These are phyloP conservation scores for Oscheius sp. DNA, from an alignment of 2,888 invertebrate species.

Conservation along the genomic window DNA sequence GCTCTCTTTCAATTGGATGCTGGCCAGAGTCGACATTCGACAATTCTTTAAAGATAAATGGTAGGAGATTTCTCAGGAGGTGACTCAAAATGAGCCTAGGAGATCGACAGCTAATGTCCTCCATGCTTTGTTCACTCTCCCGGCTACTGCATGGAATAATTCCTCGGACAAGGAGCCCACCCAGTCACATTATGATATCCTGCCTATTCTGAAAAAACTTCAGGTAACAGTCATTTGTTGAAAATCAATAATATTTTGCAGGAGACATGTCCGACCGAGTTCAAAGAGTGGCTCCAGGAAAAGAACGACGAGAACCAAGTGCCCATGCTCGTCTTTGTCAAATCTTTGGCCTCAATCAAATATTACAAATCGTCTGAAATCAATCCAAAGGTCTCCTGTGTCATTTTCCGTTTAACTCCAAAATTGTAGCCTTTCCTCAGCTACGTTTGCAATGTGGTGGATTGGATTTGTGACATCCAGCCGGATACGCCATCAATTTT, in stretches of 20 bases:
- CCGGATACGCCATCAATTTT: conserved; percentile 7
- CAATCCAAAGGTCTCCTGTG: not conserved
- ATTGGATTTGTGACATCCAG: conserved; percentile 15
- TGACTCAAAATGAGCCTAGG: conserved; percentile 8
- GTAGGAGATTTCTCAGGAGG: too few species aligned
- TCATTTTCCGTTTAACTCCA: not conserved
- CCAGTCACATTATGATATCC: conserved; percentile 42
- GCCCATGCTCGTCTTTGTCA: not conserved
- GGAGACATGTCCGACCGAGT: not conserved
- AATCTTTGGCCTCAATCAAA: not conserved
- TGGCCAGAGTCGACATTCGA: conserved; percentile 36
- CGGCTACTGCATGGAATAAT: conserved; percentile 40
- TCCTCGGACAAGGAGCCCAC: conserved; percentile 37
- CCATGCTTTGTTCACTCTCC: conserved; percentile 45
- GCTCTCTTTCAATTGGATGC: conserved; percentile 41
- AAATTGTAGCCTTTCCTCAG: conserved; percentile 7
- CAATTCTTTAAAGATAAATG: conserved; percentile 45
- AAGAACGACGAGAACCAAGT: conserved; percentile 12
- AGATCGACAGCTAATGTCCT: conserved; percentile 42
- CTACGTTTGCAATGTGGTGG: not conserved
- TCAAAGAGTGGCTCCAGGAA: conserved; percentile 15
- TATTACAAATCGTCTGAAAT: not conserved
- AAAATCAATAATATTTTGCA: not conserved
- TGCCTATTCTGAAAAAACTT: conserved; percentile 44
- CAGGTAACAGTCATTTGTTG: not conserved